Evolutionary conservation across 2,113 vertebrate genomes (phyloP).

Genomic region (Nansenia antarctica): DNA sequence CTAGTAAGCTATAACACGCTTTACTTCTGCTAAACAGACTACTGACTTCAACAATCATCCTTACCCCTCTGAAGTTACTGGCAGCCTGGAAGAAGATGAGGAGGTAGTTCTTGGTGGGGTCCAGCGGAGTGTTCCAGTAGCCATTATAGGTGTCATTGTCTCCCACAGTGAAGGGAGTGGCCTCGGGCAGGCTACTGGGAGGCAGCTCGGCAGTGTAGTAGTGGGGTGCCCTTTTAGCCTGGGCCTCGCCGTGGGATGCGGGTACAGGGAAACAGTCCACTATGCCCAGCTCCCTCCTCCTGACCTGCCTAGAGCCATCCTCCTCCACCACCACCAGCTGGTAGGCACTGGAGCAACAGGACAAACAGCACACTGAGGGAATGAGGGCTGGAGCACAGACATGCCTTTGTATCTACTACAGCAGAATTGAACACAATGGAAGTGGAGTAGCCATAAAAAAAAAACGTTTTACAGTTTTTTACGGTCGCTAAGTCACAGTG

Average conservation of each 20-base stretch:
- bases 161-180: constrained; percentile 92
- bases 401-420: no score
- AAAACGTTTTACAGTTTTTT: no score
- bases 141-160: constrained; percentile 97
- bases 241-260: constrained; percentile 76
- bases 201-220: constrained; percentile 91
- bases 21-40: no score
- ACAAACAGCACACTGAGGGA: neutral
- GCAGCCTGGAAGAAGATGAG: constrained; percentile 94
- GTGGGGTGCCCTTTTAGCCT: constrained; percentile 79
- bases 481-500: no score
- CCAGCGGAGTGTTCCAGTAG: constrained; percentile 93
- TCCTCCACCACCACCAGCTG: constrained; percentile 94
- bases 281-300: constrained; percentile 80
- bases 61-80: constrained; percentile 93
- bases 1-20: no score
- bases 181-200: constrained; percentile 86
- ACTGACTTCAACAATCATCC: no score
- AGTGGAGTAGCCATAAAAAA: no score
- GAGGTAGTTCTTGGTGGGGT: constrained; percentile 91
- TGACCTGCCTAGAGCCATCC: constrained; percentile 77
- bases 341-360: constrained; percentile 78
- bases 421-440: no score
- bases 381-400: no score
- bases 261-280: constrained; percentile 88